A percentile compares a stretch with the other conserved stretches of the same genome.
Conservation (phyloP, 2,888 invertebrate genomes). For the Rhaphigaster nebulosa region DNA sequence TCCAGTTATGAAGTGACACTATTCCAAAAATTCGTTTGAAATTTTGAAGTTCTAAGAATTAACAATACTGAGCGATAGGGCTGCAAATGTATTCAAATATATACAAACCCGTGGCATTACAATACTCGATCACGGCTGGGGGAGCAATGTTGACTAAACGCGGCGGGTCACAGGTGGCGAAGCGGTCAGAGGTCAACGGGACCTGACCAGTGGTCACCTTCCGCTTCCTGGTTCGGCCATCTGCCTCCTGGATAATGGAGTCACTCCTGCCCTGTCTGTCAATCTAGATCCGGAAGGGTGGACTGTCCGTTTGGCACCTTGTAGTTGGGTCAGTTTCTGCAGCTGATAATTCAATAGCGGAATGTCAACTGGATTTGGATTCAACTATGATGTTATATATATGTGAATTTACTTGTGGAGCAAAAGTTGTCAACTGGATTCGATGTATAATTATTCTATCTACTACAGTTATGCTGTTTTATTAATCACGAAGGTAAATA, state of each 20-base stretch:
- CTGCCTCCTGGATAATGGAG: slow-evolving; percentile 50
- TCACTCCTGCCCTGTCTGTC: slow-evolving; percentile 52
- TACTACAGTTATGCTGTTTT: too few relatives aligned
- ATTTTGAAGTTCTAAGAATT: neutral
- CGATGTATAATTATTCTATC: too few relatives aligned
- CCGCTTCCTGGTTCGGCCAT: slow-evolving; percentile 50
- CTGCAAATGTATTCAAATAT: slow-evolving; percentile 7
- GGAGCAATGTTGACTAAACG: slow-evolving; percentile 48
- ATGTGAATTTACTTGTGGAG: too few relatives aligned
- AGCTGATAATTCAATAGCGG: slow-evolving; percentile 13
- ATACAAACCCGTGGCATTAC: slow-evolving; percentile 18
- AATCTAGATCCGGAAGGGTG: slow-evolving; percentile 48
- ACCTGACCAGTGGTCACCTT: slow-evolving; percentile 56
- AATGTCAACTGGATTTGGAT: neutral
- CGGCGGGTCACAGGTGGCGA: slow-evolving; percentile 34
- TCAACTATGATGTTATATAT: too few relatives aligned
- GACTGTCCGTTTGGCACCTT: slow-evolving; percentile 9
- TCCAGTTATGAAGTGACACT: neutral
- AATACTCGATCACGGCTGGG: slow-evolving; percentile 2
- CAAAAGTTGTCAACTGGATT: too few relatives aligned
- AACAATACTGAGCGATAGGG: neutral
- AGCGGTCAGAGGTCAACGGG: slow-evolving; percentile 54
- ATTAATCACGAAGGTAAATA: too few relatives aligned
- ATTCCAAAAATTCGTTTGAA: neutral
- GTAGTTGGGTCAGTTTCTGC: neutral